Conservation (phyloP, 1,140 invertebrate genomes). For the Periplaneta americana region DNA sequence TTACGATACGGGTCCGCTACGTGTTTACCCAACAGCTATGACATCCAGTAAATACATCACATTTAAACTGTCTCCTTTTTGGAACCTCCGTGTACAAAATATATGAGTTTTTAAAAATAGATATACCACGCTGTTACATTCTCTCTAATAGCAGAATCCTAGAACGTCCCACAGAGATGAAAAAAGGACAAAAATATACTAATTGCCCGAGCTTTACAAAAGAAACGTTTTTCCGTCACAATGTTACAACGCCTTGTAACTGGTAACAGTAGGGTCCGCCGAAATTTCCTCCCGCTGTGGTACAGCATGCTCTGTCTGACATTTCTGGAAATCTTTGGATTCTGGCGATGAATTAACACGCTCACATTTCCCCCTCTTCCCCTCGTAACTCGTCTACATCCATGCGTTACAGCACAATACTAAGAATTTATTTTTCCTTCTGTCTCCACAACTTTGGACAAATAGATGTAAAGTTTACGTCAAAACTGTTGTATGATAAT, state of each 20-base stretch:
- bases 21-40: neutral
- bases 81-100: neutral
- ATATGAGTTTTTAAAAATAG: neutral
- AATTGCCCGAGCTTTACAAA: neutral
- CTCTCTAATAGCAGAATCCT: neutral
- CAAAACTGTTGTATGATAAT: no score
- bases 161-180: no score
- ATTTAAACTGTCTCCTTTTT: neutral
- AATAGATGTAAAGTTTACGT: no score
- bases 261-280: neutral
- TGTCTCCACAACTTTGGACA: no score
- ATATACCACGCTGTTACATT: neutral
- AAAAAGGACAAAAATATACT: neutral
- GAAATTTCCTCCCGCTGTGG: neutral
- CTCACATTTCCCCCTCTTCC: no score
- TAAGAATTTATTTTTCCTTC: no score
- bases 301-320: neutral
- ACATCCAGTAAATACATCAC: no score
- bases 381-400: no score
- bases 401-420: no score
- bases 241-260: neutral
- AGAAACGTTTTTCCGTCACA: neutral
- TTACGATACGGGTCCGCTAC: neutral
- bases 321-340: neutral
- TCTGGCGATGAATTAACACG: neutral